A percentile compares a stretch with the other conserved stretches of the same genome.
Evolutionary conservation across 1,140 invertebrate species (phyloP).

Genomic region (Drosophila ironensis): DNA sequence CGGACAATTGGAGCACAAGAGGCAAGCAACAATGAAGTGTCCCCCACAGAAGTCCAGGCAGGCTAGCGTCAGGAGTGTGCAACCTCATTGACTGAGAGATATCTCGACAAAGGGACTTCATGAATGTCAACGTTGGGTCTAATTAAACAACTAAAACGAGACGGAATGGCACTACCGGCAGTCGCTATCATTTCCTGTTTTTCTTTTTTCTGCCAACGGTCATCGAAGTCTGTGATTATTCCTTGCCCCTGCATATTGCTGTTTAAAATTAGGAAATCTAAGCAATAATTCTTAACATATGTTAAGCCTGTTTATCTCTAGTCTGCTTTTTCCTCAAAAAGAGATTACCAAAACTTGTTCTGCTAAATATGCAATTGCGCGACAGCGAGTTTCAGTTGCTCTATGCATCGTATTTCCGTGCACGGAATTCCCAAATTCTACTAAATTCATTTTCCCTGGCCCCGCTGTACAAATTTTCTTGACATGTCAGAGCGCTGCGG

Average conservation of each 20-base stretch:
- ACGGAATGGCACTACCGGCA: too few relatives aligned
- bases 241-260: too few relatives aligned
- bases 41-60: too few relatives aligned
- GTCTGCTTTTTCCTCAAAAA: too few relatives aligned
- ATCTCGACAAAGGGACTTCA: background rate
- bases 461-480: background rate
- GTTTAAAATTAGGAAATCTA: too few relatives aligned
- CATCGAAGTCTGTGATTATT: too few relatives aligned
- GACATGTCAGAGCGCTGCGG: background rate
- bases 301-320: too few relatives aligned
- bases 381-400: slow-evolving; percentile 18
- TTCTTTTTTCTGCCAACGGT: too few relatives aligned
- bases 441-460: slow-evolving; percentile 15
- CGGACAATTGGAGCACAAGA: slow-evolving; percentile 31
- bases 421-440: slow-evolving; percentile 29
- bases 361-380: slow-evolving; percentile 38
- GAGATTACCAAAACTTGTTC: background rate
- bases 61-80: background rate
- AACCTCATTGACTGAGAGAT: background rate
- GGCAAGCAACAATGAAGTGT: slow-evolving; percentile 6
- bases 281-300: too few relatives aligned
- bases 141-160: too few relatives aligned
- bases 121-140: background rate
- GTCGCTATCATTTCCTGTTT: too few relatives aligned
- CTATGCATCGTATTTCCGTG: slow-evolving; percentile 22